Percentiles rank a stretch among this genome's conserved stretches.
Evolutionary conservation across 2,797 vertebrate species (phyloP).

Genomic region (Hirundo rustica): DNA sequence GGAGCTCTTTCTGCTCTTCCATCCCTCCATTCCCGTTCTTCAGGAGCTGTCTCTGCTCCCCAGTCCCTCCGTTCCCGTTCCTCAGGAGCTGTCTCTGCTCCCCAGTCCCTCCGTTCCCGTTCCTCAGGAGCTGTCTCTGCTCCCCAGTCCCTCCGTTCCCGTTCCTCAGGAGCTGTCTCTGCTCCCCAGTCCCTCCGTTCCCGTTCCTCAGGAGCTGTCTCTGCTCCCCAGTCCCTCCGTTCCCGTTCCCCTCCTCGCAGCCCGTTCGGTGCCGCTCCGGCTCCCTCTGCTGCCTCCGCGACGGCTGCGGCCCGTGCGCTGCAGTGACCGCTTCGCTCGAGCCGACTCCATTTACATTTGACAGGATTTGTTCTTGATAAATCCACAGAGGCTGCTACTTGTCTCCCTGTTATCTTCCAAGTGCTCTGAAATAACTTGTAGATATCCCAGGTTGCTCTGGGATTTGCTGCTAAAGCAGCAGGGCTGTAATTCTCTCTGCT

Average conservation of each 20-base stretch:
- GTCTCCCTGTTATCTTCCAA: background rate
- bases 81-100: too few relatives aligned
- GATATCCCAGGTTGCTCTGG: background rate
- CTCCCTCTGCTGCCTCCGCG: conserved; percentile 66
- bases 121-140: background rate
- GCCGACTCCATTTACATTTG: background rate
- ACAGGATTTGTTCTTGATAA: background rate
- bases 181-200: background rate
- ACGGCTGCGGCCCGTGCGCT: background rate
- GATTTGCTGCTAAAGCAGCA: background rate
- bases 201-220: too few relatives aligned
- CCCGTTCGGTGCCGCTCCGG: conserved; percentile 23
- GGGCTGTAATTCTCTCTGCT: background rate
- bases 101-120: background rate
- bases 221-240: background rate
- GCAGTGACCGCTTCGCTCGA: background rate
- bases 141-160: background rate
- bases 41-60: background rate
- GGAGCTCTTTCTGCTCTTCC: background rate
- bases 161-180: background rate
- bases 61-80: background rate
- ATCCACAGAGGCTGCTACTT: background rate
- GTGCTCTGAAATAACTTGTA: background rate
- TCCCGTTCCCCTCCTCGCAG: background rate
- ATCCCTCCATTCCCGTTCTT: background rate